Evolutionary conservation across 1,140 invertebrate genomes (phyloP).

Genomic region (Diorhabda sublineata): DNA sequence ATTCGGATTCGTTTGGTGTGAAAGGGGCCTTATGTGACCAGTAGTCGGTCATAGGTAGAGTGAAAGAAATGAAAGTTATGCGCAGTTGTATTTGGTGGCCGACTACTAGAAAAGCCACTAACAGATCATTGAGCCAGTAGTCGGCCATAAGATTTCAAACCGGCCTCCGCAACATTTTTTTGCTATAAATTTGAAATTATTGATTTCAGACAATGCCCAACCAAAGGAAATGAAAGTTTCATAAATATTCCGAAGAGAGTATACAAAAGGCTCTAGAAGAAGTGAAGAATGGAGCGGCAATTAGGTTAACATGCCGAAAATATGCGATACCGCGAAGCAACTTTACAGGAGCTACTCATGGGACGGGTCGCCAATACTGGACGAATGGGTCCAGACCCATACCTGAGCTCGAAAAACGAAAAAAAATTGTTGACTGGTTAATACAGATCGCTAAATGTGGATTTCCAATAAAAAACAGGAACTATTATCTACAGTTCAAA

Average conservation of each 20-base stretch:
- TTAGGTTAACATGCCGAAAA: conserved; percentile 7
- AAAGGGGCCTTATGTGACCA: no score
- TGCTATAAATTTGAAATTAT: not conserved
- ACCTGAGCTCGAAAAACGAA: conserved; percentile 8
- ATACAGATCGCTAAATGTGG: not conserved
- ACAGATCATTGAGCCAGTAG: not conserved
- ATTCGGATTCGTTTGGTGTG: no score
- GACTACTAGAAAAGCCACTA: not conserved
- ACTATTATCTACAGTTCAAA: not conserved
- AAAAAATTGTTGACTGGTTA: not conserved
- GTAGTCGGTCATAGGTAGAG: no score
- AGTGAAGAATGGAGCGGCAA: not conserved
- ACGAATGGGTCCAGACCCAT: not conserved
- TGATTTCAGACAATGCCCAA: no score
- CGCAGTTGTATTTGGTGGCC: not conserved
- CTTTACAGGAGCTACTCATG: conserved; percentile 12
- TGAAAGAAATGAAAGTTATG: no score
- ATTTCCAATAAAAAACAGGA: conserved; percentile 1
- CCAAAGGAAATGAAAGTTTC: not conserved
- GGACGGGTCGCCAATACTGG: conserved; percentile 4
- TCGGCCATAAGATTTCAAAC: conserved; percentile 3
- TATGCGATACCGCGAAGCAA: conserved; percentile 14
- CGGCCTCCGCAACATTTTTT: not conserved
- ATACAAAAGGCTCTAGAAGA: not conserved
- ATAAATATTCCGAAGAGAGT: not conserved